phyloP scores from a whole-genome alignment of 2,113 vertebrate species.

The Dissostichus mawsoni region DNA sequence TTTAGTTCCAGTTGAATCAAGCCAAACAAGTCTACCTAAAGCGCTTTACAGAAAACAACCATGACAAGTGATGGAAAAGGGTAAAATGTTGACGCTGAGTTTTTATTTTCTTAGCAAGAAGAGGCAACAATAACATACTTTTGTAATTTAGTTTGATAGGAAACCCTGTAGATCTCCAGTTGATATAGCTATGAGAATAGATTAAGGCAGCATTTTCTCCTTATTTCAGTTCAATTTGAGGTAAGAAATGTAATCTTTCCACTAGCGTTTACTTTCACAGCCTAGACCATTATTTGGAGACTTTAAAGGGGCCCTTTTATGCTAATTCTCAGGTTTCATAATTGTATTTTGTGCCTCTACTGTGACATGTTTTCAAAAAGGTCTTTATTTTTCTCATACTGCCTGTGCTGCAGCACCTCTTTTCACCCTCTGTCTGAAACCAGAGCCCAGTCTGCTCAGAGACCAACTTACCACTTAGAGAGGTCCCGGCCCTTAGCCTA shows the following conservation, averaged over 20 bases:
- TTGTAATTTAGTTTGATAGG: background rate
- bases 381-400: no score
- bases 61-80: background rate
- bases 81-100: background rate
- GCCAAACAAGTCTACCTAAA: background rate
- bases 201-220: background rate
- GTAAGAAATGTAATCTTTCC: background rate
- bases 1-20: background rate
- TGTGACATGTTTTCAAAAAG: no score
- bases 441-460: no score
- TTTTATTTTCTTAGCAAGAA: background rate
- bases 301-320: background rate
- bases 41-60: background rate
- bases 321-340: no score
- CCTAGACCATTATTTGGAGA: background rate
- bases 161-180: background rate
- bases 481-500: no score
- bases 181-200: background rate
- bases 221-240: background rate
- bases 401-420: no score
- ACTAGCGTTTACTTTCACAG: background rate
- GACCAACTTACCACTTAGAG: no score
- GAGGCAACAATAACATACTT: background rate
- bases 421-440: no score
- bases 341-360: no score